Conservation (phyloP, 1,140 invertebrate genomes). For the Cyclina sinensis region DNA sequence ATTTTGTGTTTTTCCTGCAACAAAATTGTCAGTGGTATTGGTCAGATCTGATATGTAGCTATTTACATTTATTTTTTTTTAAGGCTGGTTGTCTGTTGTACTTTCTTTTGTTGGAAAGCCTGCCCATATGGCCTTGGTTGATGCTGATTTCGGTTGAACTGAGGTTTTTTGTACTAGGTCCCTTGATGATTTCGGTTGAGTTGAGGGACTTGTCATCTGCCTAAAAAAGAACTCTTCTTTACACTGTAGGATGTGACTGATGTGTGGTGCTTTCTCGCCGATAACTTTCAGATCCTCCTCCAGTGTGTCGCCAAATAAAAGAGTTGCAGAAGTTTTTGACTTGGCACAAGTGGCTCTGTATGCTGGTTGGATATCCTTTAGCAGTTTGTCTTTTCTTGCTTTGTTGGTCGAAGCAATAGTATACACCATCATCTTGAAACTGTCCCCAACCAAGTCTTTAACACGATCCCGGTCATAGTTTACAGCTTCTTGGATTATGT, state of each 20-base stretch:
- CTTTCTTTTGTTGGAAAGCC: constrained; percentile 10
- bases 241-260: constrained; percentile 20
- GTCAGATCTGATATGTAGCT: constrained; percentile 18
- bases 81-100: constrained; percentile 11
- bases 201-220: constrained; percentile 8
- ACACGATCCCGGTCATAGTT: background rate
- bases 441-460: constrained; percentile 16
- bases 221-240: constrained; percentile 17
- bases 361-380: constrained; percentile 19
- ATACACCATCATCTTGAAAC: constrained; percentile 22
- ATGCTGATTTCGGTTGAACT: constrained; percentile 6
- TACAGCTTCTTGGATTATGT: constrained; percentile 21
- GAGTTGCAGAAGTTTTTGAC: constrained; percentile 20
- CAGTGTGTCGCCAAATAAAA: constrained; percentile 26
- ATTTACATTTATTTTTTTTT: constrained; percentile 34
- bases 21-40: constrained; percentile 29
- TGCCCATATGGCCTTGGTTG: background rate
- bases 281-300: constrained; percentile 18
- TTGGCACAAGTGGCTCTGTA: constrained; percentile 15
- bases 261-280: constrained; percentile 13
- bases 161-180: constrained; percentile 17
- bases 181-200: constrained; percentile 27
- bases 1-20: constrained; percentile 13
- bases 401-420: background rate
- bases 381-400: constrained; percentile 18